A percentile compares a stretch with the other conserved stretches of the same genome.
These are phyloP conservation scores for Gouania willdenowi DNA, from an alignment of 2,797 vertebrate species.

Conservation along the genomic window DNA sequence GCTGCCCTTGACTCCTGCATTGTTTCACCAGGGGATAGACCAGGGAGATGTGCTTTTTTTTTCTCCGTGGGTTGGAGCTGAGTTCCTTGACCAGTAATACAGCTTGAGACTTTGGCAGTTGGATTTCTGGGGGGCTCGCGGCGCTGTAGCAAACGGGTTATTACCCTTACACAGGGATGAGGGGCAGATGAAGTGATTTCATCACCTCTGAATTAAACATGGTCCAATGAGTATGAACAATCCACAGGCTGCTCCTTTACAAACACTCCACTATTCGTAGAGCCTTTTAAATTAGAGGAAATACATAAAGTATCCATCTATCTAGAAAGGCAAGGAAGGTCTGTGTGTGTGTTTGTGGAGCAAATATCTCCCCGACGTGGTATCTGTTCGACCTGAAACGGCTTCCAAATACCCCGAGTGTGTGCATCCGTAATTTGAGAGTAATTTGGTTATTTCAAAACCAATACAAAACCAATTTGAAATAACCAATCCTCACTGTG, in stretches of 20 bases:
- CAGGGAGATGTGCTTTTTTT: slow-evolving; percentile 17
- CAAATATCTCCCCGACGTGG: too few relatives aligned
- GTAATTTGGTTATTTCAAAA: too few relatives aligned
- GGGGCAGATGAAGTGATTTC: slow-evolving; percentile 44
- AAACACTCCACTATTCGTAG: slow-evolving; percentile 7
- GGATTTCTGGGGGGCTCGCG: slow-evolving; percentile 24
- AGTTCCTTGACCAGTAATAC: slow-evolving; percentile 8
- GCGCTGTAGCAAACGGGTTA: slow-evolving; percentile 39
- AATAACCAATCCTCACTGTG: too few relatives aligned
- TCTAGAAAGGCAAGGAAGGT: too few relatives aligned
- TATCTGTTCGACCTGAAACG: too few relatives aligned
- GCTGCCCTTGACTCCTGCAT: slow-evolving; percentile 23
- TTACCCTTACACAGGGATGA: slow-evolving; percentile 34
- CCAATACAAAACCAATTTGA: too few relatives aligned
- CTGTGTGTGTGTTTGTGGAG: too few relatives aligned
- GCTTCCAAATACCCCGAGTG: too few relatives aligned
- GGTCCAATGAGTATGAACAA: slow-evolving; percentile 35
- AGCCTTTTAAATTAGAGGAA: neutral
- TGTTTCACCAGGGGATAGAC: slow-evolving; percentile 26
- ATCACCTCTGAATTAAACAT: slow-evolving; percentile 58
- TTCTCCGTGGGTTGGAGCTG: slow-evolving; percentile 15
- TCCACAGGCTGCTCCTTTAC: slow-evolving; percentile 20
- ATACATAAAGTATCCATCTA: too few relatives aligned
- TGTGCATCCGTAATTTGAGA: too few relatives aligned
- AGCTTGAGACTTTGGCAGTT: slow-evolving; percentile 2